Conservation (phyloP, 2,888 invertebrate genomes). For the Ischnus inquisitorius region DNA sequence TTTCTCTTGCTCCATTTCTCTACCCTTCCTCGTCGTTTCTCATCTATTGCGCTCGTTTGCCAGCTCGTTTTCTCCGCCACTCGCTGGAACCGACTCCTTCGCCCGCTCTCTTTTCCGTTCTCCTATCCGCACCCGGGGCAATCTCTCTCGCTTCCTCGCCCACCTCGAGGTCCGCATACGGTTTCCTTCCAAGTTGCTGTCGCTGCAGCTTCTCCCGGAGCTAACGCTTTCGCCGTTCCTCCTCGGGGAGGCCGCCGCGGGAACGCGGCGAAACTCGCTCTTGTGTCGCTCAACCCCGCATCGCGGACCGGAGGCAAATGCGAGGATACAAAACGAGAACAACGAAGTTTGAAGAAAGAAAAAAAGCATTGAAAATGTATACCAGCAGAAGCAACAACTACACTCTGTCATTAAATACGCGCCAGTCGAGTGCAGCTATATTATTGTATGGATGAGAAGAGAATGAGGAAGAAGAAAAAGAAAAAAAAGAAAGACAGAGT, state of each 20-base stretch:
- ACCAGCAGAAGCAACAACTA: slow-evolving; percentile 59
- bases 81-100: neutral
- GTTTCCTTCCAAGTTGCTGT: neutral
- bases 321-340: slow-evolving; percentile 28
- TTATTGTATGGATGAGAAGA: slow-evolving; percentile 54
- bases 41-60: slow-evolving; percentile 38
- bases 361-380: slow-evolving; percentile 51
- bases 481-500: too few relatives aligned
- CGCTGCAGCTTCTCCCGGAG: neutral
- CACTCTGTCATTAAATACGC: slow-evolving; percentile 66
- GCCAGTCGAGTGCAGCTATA: slow-evolving; percentile 52
- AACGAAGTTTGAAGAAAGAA: slow-evolving; percentile 2
- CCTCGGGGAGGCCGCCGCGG: neutral
- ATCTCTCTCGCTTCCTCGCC: neutral
- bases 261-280: neutral
- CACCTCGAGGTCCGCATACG: neutral
- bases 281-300: slow-evolving; percentile 20
- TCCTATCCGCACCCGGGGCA: neutral
- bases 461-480: slow-evolving; percentile 14
- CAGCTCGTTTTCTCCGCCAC: slow-evolving; percentile 14
- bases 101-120: slow-evolving; percentile 1
- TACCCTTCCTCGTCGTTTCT: slow-evolving; percentile 19
- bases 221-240: neutral
- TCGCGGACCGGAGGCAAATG: neutral
- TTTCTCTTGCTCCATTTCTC: slow-evolving; percentile 38